Conservation (phyloP, 2,113 vertebrate genomes). For the Corythornis madagascariensis region DNA sequence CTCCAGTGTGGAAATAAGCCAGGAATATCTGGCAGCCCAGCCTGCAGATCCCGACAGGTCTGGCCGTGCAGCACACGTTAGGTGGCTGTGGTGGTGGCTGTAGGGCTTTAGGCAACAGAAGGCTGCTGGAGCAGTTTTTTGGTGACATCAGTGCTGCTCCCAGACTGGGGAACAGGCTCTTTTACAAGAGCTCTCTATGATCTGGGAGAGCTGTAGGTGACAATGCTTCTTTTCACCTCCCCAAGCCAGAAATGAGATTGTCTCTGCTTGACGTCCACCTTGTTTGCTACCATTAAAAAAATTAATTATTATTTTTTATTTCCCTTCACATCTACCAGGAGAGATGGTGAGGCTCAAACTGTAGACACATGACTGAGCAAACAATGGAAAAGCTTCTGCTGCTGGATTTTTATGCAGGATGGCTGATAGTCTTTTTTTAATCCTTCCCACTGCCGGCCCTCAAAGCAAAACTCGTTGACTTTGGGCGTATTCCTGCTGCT, state of each 20-base stretch:
- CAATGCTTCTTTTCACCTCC: accelerated
- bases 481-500: conserved; percentile 51
- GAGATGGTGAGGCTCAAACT: not conserved
- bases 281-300: not conserved
- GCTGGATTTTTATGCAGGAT: not conserved
- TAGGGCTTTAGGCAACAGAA: not conserved
- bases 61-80: accelerated
- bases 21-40: not conserved
- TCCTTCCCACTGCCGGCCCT: not conserved
- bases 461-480: not conserved
- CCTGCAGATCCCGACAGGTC: not conserved
- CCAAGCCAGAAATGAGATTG: not conserved
- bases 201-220: not conserved
- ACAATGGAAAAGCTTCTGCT: not conserved
- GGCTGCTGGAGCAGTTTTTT: not conserved
- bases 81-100: not conserved
- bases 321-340: not conserved
- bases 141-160: not conserved
- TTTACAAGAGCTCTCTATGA: not conserved
- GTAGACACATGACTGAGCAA: not conserved
- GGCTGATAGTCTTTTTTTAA: not conserved
- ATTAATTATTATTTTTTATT: not conserved
- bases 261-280: not conserved
- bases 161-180: accelerated
- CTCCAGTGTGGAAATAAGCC: not conserved